Percentiles rank a stretch among this genome's conserved stretches.
These are phyloP conservation scores for Entomyzon cyanotis DNA, from an alignment of 2,113 vertebrate genomes.

Conservation along the genomic window DNA sequence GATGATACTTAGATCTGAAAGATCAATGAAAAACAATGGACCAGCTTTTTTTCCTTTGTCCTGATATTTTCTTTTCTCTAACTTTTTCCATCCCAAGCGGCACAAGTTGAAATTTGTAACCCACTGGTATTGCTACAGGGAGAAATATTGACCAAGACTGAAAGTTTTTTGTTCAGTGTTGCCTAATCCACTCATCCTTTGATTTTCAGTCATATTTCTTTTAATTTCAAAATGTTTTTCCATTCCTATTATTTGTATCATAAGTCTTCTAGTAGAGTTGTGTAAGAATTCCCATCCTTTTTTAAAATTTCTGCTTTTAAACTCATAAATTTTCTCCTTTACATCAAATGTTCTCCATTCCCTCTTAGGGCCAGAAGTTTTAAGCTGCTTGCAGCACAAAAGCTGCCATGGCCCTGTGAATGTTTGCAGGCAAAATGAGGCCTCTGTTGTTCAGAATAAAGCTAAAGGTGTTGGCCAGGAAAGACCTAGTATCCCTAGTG, in stretches of 20 bases:
- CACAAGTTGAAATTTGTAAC: not conserved
- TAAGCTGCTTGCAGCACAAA: not conserved
- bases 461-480: not conserved
- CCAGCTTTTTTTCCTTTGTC: not conserved
- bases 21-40: not conserved
- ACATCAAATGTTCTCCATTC: not conserved
- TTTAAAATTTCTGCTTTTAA: not conserved
- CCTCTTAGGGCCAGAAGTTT: not conserved
- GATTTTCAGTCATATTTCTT: not conserved
- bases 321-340: not conserved
- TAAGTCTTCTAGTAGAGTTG: not conserved
- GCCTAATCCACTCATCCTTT: not conserved
- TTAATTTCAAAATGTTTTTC: conserved; percentile 17
- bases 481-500: not conserved
- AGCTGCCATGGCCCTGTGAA: not conserved
- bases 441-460: not conserved
- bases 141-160: not conserved
- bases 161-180: not conserved
- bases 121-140: not conserved
- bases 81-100: not conserved
- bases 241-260: not conserved
- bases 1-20: not conserved
- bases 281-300: not conserved
- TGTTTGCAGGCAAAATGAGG: not conserved
- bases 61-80: conserved; percentile 19